Percentiles rank a stretch among this genome's conserved stretches.
These are phyloP conservation scores for Drosophila anomalata DNA, from an alignment of 2,888 invertebrate genomes.

Conservation along the genomic window DNA sequence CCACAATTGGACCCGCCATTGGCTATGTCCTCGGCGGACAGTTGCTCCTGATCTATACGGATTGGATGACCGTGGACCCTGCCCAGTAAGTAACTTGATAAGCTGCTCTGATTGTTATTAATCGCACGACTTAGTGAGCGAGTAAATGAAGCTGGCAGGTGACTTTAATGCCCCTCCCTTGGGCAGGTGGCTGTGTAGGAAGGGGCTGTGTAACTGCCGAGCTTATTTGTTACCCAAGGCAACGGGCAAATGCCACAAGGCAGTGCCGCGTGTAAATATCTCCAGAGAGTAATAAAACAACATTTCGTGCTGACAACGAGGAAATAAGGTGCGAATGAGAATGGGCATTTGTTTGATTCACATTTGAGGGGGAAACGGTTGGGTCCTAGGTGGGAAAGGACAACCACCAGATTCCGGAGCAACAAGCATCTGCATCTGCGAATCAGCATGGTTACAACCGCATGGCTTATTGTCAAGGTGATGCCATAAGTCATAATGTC, in stretches of 20 bases:
- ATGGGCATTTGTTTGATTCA: conserved; percentile 63
- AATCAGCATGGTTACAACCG: conserved; percentile 57
- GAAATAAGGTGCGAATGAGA: conserved; percentile 70
- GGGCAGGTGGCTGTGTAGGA: background rate
- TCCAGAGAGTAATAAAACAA: conserved; percentile 82
- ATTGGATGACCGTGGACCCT: conserved; percentile 88
- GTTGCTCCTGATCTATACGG: conserved; percentile 90
- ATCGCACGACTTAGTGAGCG: conserved; percentile 50
- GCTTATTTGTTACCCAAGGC: conserved; percentile 67
- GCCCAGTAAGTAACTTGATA: conserved; percentile 86
- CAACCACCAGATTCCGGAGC: conserved; percentile 10
- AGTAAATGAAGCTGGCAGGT: conserved; percentile 31
- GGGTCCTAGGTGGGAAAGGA: background rate
- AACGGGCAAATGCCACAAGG: conserved; percentile 57
- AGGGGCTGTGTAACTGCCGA: conserved; percentile 5
- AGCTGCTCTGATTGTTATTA: conserved; percentile 65
- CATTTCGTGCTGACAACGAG: conserved; percentile 76
- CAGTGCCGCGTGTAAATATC: conserved; percentile 62
- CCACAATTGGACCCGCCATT: conserved; percentile 91
- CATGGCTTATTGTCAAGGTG: conserved; percentile 78
- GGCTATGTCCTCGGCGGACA: conserved; percentile 94
- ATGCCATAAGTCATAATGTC: conserved; percentile 70
- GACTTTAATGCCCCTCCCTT: conserved; percentile 51
- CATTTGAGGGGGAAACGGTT: conserved; percentile 11
- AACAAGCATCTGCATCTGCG: conserved; percentile 31